Evolutionary conservation across 2,888 invertebrate species (phyloP), one percentile per base, ranked within the genome.

Genomic region (Trichogramma dendrolimi): DNA sequence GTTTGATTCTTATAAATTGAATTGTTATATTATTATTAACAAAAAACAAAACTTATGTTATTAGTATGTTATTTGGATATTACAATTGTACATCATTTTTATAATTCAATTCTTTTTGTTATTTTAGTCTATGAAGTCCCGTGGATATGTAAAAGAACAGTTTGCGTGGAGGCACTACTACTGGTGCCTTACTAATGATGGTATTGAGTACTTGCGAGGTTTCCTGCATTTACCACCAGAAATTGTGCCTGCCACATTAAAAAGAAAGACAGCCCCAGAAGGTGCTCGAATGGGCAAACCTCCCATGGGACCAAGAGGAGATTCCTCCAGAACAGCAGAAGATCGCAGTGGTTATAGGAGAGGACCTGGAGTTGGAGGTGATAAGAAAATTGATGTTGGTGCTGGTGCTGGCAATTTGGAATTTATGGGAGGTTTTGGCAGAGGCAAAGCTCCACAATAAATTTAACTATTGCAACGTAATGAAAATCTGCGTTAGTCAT

Each of bases 81-180:
- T 40, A 53, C 7, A 56, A 40, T 6, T 2, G 47, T 41, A 42
- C 47, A 7, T 42, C 4, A 4, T 43, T 40, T 27, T 55, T 10
- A 43, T 46, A 10, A 27, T 43, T 60, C 58, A 2, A 53, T 38
- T 55, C 6, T 64, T 27, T 27, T 27, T 27, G 47, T 52, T 39
- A 66, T 79, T 83, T 27, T 75, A 87, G 86, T 95, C 95, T 6
- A 83, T 99, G 71, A 96, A 96, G 82, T 98, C 98, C 4, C 87
- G 92, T 79, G 98, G 97, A 64, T 92, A 89, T 76, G 99, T 99
- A n/a, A 94, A 92, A 80, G 98, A 99, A 85, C 98, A 99, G 82
- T 99, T 99, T 81, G 97, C 98, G 4, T 99, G 99, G 99, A 89
- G 98, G 75, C 98, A 99, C 81, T 99, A 93, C 76, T 99, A 99